Percentiles rank a stretch among this genome's conserved stretches.
phyloP scores from a whole-genome alignment of 1,140 invertebrate species.

The Cherax quadricarinatus region DNA sequence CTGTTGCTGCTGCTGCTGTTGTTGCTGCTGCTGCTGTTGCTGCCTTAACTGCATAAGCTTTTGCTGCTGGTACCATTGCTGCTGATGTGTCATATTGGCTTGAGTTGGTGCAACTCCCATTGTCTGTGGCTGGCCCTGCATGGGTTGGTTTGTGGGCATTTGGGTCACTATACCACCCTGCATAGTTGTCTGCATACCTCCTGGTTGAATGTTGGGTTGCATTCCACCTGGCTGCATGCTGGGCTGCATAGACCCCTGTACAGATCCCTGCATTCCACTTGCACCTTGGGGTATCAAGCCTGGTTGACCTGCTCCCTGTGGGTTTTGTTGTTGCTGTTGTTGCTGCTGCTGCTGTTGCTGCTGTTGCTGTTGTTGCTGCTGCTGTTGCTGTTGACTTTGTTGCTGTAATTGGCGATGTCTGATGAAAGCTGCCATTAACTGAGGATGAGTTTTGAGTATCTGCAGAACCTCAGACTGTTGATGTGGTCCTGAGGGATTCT shows the following conservation, averaged over 20 bases:
- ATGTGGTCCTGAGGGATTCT: constrained; percentile 92
- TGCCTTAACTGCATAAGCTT: constrained; percentile 76
- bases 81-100: constrained; percentile 76
- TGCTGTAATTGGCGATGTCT: constrained; percentile 87
- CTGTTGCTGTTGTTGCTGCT: constrained; percentile 57
- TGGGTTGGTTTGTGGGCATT: constrained; percentile 48
- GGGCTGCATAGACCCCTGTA: constrained; percentile 68
- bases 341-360: constrained; percentile 78
- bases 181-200: constrained; percentile 74
- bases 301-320: constrained; percentile 74
- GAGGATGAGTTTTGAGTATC: constrained; percentile 96
- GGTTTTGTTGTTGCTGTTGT: constrained; percentile 73
- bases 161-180: constrained; percentile 72
- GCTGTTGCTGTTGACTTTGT: constrained; percentile 75
- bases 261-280: constrained; percentile 69
- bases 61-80: constrained; percentile 77
- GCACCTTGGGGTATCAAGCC: constrained; percentile 69
- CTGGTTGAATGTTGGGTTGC: constrained; percentile 75
- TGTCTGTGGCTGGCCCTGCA: constrained; percentile 76
- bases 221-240: constrained; percentile 64
- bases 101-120: constrained; percentile 79
- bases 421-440: constrained; percentile 97
- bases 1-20: constrained; percentile 73
- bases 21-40: constrained; percentile 74
- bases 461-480: constrained; percentile 93